Evolutionary conservation across 2,888 invertebrate genomes (phyloP), one percentile per base, ranked within the genome.

Genomic region (Cerceris ruficornis): DNA sequence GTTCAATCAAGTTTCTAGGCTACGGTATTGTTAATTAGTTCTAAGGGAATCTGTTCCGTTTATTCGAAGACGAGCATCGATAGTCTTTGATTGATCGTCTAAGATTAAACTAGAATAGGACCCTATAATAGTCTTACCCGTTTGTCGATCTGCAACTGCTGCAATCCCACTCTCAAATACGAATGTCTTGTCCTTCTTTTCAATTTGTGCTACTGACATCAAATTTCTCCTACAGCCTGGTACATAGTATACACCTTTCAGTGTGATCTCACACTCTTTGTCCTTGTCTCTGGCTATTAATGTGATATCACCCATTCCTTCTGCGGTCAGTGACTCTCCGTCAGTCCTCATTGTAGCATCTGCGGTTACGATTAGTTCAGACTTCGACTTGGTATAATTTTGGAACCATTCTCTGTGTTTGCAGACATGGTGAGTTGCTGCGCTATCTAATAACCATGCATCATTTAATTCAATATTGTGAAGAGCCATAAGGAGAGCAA

Each of bases 371-470:
- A 67, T 67, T 8, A 39, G 46, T n/a, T 67, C 58, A 9, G 58
- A 6, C n/a, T 14, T 49, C 6, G 14, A 13, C 17, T n/a, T 58
- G 50, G 50, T 59, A 13, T 52, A 59, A 58, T 69, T 61, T n/a
- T 39, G 39, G 7, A 69, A 61, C 61, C 61, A 69, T 15, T 55
- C 13, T 39, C 50, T 61, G 14, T 61, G 13, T 7, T 55, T 54
- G 15, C 69, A 69, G 0, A 55, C 61, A 69, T 61, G 69, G 41
- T 69, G 69, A 0, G 61, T 69, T 4, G 68, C 68, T 7, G 49
- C 68, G 43, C 68, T 68, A 15, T 69, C 55, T n/a, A 46, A 15
- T 39, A 61, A 39, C 69, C 69, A 55, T 13, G 55, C 54, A 13
- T 61, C 55, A 0, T 69, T 54, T 8, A 13, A 4, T 14, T 9